Conservation (phyloP, 1,140 invertebrate genomes). For the Macrotrachela quadricornifera region DNA sequence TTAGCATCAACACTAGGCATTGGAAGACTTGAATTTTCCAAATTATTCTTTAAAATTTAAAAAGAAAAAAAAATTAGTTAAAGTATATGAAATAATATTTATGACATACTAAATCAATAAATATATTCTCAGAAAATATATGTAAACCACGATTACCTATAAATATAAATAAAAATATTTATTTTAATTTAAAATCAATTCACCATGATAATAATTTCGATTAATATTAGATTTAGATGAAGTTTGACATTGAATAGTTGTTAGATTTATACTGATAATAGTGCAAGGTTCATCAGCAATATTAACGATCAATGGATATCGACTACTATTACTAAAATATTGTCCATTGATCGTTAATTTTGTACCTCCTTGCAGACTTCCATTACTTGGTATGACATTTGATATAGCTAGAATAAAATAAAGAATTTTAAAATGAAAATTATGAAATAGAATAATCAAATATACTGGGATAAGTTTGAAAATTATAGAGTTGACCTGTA, state of each 20-base stretch:
- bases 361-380: slow-evolving; percentile 14
- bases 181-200: too few relatives aligned
- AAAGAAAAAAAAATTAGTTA: too few relatives aligned
- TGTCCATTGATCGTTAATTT: slow-evolving; percentile 14
- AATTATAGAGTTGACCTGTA: too few relatives aligned
- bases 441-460: not conserved
- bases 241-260: too few relatives aligned
- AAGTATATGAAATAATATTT: too few relatives aligned
- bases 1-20: not conserved
- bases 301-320: not conserved
- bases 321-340: slow-evolving; percentile 15
- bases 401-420: slow-evolving; percentile 13
- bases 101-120: not conserved
- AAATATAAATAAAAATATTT: too few relatives aligned
- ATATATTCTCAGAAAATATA: not conserved
- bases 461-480: not conserved
- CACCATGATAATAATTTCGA: too few relatives aligned
- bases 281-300: not conserved
- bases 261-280: too few relatives aligned
- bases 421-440: slow-evolving; percentile 5
- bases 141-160: not conserved
- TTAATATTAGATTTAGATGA: too few relatives aligned
- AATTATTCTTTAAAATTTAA: not conserved
- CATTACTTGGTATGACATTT: slow-evolving; percentile 10
- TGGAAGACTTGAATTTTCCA: not conserved